Evolutionary conservation across 2,888 invertebrate species (phyloP).

Genomic region (Notocelia uddmanniana): DNA sequence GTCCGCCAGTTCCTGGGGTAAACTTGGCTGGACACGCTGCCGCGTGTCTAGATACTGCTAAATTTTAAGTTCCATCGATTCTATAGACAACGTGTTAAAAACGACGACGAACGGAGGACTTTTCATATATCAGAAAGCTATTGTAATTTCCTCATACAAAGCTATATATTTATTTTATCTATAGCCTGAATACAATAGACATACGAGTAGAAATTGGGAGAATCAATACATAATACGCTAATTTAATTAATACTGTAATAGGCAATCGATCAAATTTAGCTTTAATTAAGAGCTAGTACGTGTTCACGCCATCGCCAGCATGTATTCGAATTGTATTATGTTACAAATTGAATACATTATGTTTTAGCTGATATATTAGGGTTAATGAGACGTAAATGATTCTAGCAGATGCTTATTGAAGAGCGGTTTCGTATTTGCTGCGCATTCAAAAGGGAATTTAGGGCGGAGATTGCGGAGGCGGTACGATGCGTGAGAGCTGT

Average conservation of each 20-base stretch:
- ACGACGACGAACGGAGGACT: too few relatives aligned
- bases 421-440: not conserved
- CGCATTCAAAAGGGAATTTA: too few relatives aligned
- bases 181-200: not conserved
- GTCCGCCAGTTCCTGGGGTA: too few relatives aligned
- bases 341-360: not conserved
- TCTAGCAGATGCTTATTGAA: not conserved
- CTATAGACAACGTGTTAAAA: too few relatives aligned
- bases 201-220: not conserved
- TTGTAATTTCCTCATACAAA: not conserved
- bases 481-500: too few relatives aligned
- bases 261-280: constrained; percentile 35
- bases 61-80: too few relatives aligned
- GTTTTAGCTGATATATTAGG: not conserved
- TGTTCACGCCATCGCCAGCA: not conserved
- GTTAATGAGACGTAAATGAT: not conserved
- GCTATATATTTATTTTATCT: not conserved
- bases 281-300: constrained; percentile 12
- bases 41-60: too few relatives aligned
- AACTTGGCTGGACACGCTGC: too few relatives aligned
- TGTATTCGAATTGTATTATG: not conserved
- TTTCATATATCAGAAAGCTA: too few relatives aligned
- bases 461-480: too few relatives aligned
- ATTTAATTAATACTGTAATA: constrained; percentile 16
- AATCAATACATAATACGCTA: not conserved